Percentiles rank a stretch among this genome's conserved stretches.
Conservation (phyloP, 37 sponge, comb jelly and placozoan genomes). For the Hormiphora californensis region DNA sequence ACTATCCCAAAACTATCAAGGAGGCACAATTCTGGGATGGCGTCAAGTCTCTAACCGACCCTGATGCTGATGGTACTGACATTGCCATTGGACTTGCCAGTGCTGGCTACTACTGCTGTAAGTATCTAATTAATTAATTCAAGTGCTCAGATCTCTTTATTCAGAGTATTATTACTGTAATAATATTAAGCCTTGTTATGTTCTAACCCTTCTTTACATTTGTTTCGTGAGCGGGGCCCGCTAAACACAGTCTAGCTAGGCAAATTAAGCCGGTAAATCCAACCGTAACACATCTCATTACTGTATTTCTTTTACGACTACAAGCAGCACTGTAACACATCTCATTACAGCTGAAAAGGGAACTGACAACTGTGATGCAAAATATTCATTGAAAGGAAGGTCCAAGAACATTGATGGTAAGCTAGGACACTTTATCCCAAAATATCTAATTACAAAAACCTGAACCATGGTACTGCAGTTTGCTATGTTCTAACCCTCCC, state of each 20-base stretch:
- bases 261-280: too few relatives aligned
- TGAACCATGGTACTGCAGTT: too few relatives aligned
- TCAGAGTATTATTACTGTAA: neutral
- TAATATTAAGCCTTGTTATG: too few relatives aligned
- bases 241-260: too few relatives aligned
- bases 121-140: too few relatives aligned
- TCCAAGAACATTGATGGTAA: too few relatives aligned
- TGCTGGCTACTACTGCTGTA: constrained; percentile 42
- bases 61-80: constrained; percentile 13
- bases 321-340: neutral
- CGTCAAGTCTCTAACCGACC: constrained; percentile 4
- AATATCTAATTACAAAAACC: too few relatives aligned
- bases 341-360: neutral
- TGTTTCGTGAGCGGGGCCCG: too few relatives aligned
- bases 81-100: constrained; percentile 36
- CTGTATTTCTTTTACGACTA: neutral
- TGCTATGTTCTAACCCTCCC: too few relatives aligned
- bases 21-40: constrained; percentile 68
- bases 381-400: neutral
- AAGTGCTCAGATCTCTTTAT: neutral
- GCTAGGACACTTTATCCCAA: too few relatives aligned
- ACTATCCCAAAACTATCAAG: constrained; percentile 82
- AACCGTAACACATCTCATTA: too few relatives aligned
- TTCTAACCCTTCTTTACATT: too few relatives aligned
- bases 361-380: neutral